phyloP scores from a whole-genome alignment of 2,797 vertebrate genomes.

The Myotis planiceps region DNA sequence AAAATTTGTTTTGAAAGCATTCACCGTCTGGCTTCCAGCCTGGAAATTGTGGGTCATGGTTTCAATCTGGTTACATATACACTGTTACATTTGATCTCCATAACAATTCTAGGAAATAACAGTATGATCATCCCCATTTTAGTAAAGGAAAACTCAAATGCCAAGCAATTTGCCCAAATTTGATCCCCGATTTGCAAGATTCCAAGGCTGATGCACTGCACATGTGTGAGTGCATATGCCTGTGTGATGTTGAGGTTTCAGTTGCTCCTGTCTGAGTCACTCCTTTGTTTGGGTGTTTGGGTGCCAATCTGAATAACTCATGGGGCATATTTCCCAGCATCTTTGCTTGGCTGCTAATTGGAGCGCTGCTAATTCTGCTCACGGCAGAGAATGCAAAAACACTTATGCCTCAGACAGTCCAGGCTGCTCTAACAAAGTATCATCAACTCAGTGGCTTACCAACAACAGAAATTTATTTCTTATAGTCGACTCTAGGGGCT shows the following conservation, averaged over 20 bases:
- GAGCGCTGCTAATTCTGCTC: not conserved
- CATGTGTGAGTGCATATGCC: accelerated
- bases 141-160: not conserved
- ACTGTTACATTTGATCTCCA: not conserved
- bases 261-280: not conserved
- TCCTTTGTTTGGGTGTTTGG: not conserved
- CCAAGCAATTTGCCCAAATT: not conserved
- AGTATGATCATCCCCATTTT: not conserved
- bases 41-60: not conserved
- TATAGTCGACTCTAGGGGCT: not conserved
- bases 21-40: not conserved
- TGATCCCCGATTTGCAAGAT: not conserved
- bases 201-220: not conserved
- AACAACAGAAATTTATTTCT: not conserved
- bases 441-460: not conserved
- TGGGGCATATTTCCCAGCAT: not conserved
- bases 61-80: not conserved
- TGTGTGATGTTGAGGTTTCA: not conserved
- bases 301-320: not conserved
- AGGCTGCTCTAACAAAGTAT: not conserved
- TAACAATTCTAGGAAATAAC: not conserved
- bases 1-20: not conserved
- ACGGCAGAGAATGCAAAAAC: not conserved
- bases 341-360: constrained; percentile 18
- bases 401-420: not conserved